Percentiles rank a stretch among this genome's conserved stretches.
These are phyloP conservation scores for Sphaerophoria taeniata DNA, from an alignment of 2,888 invertebrate genomes.

Conservation along the genomic window DNA sequence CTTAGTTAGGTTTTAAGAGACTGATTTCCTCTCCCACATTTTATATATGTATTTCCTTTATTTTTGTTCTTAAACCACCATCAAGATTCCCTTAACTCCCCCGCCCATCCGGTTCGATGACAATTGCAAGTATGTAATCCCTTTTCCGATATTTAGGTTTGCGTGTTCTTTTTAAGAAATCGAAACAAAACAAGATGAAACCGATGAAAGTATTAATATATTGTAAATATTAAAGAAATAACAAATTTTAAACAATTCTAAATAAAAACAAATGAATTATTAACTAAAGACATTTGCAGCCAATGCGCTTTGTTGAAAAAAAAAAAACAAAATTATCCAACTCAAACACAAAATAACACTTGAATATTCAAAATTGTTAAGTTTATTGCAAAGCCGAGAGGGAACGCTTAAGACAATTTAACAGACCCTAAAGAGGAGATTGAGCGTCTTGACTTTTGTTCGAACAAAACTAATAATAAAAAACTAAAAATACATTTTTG, in stretches of 20 bases:
- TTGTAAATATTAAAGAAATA: slow-evolving; percentile 59
- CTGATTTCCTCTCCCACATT: slow-evolving; percentile 61
- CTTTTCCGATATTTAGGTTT: slow-evolving; percentile 2
- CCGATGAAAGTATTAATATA: slow-evolving; percentile 68
- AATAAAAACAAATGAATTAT: slow-evolving; percentile 19
- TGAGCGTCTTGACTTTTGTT: not conserved
- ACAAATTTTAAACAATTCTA: slow-evolving; percentile 1
- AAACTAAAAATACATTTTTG: slow-evolving; percentile 16
- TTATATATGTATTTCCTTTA: slow-evolving; percentile 15
- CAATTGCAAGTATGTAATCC: slow-evolving; percentile 41
- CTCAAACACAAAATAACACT: not conserved
- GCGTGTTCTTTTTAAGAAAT: not conserved
- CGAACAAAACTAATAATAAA: slow-evolving; percentile 19
- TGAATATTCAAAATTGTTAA: slow-evolving; percentile 30
- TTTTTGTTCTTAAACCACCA: slow-evolving; percentile 14
- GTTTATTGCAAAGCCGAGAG: slow-evolving; percentile 8
- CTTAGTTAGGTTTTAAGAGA: slow-evolving; percentile 75
- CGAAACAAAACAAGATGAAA: slow-evolving; percentile 36
- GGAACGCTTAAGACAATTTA: not conserved
- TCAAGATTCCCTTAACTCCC: not conserved
- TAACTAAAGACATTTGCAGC: not conserved
- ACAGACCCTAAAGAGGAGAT: not conserved
- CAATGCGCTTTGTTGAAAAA: too few species aligned
- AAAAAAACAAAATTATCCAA: not conserved
- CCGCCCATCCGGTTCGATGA: not conserved